Conservation (phyloP, 2,797 vertebrate genomes). For the Falco cherrug region DNA sequence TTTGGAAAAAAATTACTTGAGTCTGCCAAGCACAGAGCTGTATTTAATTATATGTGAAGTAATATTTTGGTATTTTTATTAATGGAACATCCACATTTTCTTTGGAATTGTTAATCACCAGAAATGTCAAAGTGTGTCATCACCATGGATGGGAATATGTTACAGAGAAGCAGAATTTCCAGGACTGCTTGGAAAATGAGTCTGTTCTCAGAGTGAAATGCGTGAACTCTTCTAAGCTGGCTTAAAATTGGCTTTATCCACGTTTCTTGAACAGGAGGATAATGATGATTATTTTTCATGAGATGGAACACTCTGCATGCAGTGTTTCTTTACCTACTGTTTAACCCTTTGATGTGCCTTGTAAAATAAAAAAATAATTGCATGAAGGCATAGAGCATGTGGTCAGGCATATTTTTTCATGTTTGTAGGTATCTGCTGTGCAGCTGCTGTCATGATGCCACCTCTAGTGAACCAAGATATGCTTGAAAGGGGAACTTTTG, state of each 20-base stretch:
- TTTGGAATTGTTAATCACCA: constrained; percentile 22
- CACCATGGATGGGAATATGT: neutral
- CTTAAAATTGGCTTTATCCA: neutral
- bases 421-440: neutral
- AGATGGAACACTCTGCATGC: neutral
- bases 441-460: neutral
- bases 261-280: neutral
- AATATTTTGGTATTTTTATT: constrained; percentile 41
- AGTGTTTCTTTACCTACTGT: neutral
- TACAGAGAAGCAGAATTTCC: constrained; percentile 19
- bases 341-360: neutral
- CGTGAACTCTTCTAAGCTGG: neutral
- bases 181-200: neutral
- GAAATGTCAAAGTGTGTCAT: neutral
- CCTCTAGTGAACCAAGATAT: neutral
- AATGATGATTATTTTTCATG: neutral
- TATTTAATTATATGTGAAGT: constrained; percentile 31
- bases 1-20: neutral
- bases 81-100: constrained; percentile 23
- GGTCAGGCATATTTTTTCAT: neutral
- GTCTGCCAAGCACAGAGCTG: neutral
- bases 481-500: neutral
- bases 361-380: too few relatives aligned
- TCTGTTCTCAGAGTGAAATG: neutral
- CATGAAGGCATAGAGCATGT: too few relatives aligned